Evolutionary conservation across 2,113 vertebrate species (phyloP).

Genomic region (Vidua macroura): DNA sequence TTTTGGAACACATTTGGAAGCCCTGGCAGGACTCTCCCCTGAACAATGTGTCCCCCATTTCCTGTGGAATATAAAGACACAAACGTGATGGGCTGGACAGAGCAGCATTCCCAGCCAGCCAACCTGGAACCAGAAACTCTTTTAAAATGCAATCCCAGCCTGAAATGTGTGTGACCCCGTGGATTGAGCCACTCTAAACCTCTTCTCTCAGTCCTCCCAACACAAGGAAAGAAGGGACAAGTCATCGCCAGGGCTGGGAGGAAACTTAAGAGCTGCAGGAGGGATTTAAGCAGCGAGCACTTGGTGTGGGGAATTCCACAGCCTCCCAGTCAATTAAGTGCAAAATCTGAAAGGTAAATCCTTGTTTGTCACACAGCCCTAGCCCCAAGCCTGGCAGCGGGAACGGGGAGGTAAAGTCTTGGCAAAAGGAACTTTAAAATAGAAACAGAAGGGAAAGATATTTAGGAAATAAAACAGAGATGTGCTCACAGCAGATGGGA

Average conservation of each 20-base stretch:
- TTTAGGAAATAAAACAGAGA: conserved; percentile 39
- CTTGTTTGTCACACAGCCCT: not conserved
- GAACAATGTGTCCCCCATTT: not conserved
- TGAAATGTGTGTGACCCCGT: not conserved
- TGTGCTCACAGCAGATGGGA: conserved; percentile 50
- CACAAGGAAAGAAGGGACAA: not conserved
- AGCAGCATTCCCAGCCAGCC: not conserved
- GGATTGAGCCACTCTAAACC: not conserved
- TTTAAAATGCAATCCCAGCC: not conserved
- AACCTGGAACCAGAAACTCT: not conserved
- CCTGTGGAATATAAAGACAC: not conserved
- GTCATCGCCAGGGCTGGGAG: not conserved
- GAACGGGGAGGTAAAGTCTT: not conserved
- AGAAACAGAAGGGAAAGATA: conserved; percentile 51
- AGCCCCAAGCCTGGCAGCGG: not conserved
- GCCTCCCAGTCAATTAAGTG: not conserved
- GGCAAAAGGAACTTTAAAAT: conserved; percentile 23
- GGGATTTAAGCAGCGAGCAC: not conserved
- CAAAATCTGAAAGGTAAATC: conserved; percentile 7
- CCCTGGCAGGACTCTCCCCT: not conserved
- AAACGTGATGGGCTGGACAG: not conserved
- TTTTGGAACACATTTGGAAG: not conserved
- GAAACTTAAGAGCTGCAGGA: not conserved
- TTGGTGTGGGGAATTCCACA: not conserved
- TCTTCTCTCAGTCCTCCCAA: not conserved